These are phyloP conservation scores for Gisinianus flammeolus DNA, from an alignment of 2,888 invertebrate species.

Conservation along the genomic window DNA sequence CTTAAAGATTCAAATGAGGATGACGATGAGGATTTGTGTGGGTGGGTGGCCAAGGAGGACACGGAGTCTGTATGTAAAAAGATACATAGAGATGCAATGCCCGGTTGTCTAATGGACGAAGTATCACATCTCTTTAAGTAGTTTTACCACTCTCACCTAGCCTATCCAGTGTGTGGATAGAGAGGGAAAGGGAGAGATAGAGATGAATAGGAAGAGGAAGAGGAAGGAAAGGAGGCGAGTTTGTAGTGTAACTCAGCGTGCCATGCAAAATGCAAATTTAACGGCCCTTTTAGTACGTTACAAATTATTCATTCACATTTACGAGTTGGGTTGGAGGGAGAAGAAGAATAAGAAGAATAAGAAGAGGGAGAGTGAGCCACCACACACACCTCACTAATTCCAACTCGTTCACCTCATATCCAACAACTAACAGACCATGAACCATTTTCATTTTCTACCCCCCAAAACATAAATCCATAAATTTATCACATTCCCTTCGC, in stretches of 20 bases:
- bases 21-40: too few species aligned
- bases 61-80: too few species aligned
- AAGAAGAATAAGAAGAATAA: background rate
- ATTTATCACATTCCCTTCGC: background rate
- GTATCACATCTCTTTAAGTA: too few species aligned
- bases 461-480: background rate
- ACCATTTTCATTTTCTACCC: background rate
- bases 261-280: slow-evolving; percentile 38
- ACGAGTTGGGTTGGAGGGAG: background rate
- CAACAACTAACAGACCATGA: background rate
- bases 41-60: too few species aligned
- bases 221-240: background rate
- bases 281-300: slow-evolving; percentile 29
- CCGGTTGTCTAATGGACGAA: too few species aligned
- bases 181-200: background rate
- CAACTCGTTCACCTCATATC: background rate
- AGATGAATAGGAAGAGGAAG: background rate
- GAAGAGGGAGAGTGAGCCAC: background rate
- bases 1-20: too few species aligned
- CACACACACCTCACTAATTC: background rate
- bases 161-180: too few species aligned
- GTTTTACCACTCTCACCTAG: too few species aligned
- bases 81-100: too few species aligned
- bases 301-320: slow-evolving; percentile 33
- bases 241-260: slow-evolving; percentile 21